Percentiles rank a stretch among this genome's conserved stretches.
phyloP scores from a whole-genome alignment of 2,113 vertebrate species.

The Cynopterus brachyotis region DNA sequence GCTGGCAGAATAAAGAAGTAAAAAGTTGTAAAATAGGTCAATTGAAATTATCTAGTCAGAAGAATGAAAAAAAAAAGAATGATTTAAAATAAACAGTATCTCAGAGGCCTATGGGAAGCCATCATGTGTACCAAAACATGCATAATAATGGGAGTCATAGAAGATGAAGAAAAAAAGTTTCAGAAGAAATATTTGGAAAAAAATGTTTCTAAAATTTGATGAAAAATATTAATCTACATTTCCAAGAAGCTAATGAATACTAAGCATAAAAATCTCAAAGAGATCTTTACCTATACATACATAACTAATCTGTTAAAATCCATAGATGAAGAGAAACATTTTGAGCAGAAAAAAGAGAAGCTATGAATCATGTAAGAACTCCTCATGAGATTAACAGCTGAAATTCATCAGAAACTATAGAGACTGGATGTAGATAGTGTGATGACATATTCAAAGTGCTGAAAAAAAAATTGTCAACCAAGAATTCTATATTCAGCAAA shows the following conservation, averaged over 20 bases:
- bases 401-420: not conserved
- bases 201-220: no score
- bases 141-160: not conserved
- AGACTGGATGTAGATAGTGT: no score
- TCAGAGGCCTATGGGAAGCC: no score
- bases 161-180: not conserved
- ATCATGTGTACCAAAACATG: no score
- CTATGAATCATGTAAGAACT: not conserved
- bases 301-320: not conserved
- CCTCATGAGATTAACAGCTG: not conserved
- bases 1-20: no score
- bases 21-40: no score
- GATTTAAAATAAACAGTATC: no score
- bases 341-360: not conserved
- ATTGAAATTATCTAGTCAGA: no score
- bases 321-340: not conserved
- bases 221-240: not conserved
- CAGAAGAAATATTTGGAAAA: not conserved
- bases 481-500: no score
- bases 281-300: not conserved
- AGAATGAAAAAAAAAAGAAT: no score
- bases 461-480: no score
- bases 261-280: not conserved
- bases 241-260: not conserved
- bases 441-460: no score